Conservation (phyloP, 1,140 invertebrate species). For the Drosophila leontia region DNA sequence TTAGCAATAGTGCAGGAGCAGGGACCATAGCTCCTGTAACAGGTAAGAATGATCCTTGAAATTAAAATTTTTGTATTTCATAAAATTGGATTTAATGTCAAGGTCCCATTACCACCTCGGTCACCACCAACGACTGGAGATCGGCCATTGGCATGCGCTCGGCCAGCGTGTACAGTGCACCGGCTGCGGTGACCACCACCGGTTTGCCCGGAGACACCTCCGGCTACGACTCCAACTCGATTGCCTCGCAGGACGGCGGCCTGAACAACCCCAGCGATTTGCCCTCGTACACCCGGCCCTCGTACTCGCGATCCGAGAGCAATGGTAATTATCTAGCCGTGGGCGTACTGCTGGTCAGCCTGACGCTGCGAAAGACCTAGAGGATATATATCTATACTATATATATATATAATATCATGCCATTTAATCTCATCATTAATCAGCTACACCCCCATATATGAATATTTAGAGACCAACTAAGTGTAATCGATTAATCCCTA, state of each 20-base stretch:
- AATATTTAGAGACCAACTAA: conserved; percentile 51
- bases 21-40: conserved; percentile 17
- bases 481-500: conserved; percentile 39
- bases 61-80: not conserved
- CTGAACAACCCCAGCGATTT: conserved; percentile 78
- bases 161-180: conserved; percentile 81
- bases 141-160: conserved; percentile 75
- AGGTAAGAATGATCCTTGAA: not conserved
- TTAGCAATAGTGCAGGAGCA: conserved; percentile 40
- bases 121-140: conserved; percentile 71
- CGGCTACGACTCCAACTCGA: conserved; percentile 73
- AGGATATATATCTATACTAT: not conserved
- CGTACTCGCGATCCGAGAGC: conserved; percentile 81
- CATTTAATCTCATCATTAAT: conserved; percentile 53
- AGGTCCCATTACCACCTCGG: conserved; percentile 58
- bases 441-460: conserved; percentile 45
- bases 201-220: conserved; percentile 70
- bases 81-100: rapidly evolving
- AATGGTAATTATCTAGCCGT: conserved; percentile 85
- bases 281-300: conserved; percentile 80
- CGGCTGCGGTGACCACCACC: conserved; percentile 72
- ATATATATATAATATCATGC: conserved; percentile 23
- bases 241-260: conserved; percentile 62
- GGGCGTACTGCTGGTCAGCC: conserved; percentile 80
- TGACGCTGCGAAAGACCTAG: conserved; percentile 80